Percentiles rank a stretch among this genome's conserved stretches.
These are phyloP conservation scores for Rhyacophila evoluta DNA, from an alignment of 2,888 invertebrate species.

Conservation along the genomic window DNA sequence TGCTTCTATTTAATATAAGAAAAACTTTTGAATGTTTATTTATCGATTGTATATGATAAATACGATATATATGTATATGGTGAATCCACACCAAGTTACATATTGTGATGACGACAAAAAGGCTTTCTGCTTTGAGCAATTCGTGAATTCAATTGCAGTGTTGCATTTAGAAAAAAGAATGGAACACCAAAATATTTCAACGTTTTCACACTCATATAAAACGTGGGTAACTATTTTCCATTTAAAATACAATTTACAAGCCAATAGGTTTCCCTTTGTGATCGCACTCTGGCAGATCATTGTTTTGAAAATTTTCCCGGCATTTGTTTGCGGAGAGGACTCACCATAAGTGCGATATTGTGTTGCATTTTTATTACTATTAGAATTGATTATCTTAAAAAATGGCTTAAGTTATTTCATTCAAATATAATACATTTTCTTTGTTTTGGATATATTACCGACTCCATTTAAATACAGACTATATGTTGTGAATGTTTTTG, in stretches of 20 bases:
- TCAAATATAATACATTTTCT: too few species aligned
- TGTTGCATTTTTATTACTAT: not conserved
- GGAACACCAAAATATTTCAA: not conserved
- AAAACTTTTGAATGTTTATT: too few species aligned
- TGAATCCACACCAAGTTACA: too few species aligned
- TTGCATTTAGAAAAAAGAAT: not conserved
- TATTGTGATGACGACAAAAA: too few species aligned
- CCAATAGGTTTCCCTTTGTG: conserved; percentile 33
- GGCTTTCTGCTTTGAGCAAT: too few species aligned
- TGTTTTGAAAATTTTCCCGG: not conserved
- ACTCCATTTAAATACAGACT: too few species aligned
- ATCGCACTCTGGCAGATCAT: not conserved
- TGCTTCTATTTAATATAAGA: too few species aligned
- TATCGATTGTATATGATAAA: too few species aligned
- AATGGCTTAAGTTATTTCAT: too few species aligned
- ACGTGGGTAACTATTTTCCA: conserved; percentile 8
- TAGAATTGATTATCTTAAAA: not conserved
- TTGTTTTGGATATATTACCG: too few species aligned
- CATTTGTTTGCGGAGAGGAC: not conserved
- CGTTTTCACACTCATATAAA: not conserved
- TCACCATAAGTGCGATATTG: not conserved
- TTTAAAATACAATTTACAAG: conserved; percentile 33
- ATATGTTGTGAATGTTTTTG: too few species aligned
- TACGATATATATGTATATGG: too few species aligned
- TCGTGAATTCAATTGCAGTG: not conserved